phyloP scores from a whole-genome alignment of 2,113 vertebrate genomes.

The Sinocyclocheilus anophthalmus region DNA sequence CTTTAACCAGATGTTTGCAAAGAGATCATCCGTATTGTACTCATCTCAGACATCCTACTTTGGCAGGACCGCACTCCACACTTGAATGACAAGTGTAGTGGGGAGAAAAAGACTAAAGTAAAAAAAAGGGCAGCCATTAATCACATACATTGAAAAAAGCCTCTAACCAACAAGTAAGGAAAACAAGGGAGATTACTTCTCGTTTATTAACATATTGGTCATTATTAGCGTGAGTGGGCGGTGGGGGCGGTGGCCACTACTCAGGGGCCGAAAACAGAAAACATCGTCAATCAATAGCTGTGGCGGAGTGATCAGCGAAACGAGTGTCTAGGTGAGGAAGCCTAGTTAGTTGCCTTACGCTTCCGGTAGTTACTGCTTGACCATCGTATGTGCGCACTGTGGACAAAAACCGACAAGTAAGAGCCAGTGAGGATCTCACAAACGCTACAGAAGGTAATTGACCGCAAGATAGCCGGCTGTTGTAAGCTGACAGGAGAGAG shows the following conservation, averaged over 20 bases:
- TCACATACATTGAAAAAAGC: neutral
- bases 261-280: too few relatives aligned
- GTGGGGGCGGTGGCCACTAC: conserved; percentile 43
- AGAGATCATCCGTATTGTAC: too few relatives aligned
- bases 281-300: too few relatives aligned
- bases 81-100: neutral
- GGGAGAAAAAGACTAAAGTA: neutral
- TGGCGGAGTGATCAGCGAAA: too few relatives aligned
- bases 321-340: too few relatives aligned
- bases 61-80: neutral
- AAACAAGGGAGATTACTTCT: too few relatives aligned
- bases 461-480: neutral
- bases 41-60: neutral
- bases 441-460: neutral
- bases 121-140: neutral
- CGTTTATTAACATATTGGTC: neutral
- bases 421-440: neutral
- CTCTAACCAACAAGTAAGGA: neutral
- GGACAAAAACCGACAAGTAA: neutral
- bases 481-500: neutral
- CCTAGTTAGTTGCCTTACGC: too few relatives aligned
- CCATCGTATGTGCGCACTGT: neutral
- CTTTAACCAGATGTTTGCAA: too few relatives aligned
- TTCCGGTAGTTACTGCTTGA: neutral
- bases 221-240: conserved; percentile 13